Evolutionary conservation across 1,140 invertebrate species (phyloP), one percentile per base, ranked within the genome.

Genomic region (Gerris buenoi): DNA sequence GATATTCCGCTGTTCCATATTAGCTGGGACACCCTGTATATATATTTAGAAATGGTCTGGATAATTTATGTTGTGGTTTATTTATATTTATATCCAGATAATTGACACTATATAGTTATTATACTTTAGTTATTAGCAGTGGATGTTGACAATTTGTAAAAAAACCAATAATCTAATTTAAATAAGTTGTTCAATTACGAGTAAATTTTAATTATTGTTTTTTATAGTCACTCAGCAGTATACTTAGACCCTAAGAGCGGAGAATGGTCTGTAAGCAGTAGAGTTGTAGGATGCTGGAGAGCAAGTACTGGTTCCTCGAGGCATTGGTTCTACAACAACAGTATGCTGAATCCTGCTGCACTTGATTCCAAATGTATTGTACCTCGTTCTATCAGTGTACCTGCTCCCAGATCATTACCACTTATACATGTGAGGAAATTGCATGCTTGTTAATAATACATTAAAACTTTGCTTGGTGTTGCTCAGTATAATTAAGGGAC

Each of bases 301-400:
- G 33, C 33, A 5, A 46, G 33, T 18, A 46, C 33, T 46, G 61
- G 46, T 58, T 25, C 23, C 25, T 57, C 65, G 57, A 68, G 67
- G 15, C 76, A 78, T 65, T 79, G 77, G 74, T 75, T 75, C 71
- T 76, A 77, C 66, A 77, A 73, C 65, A 73, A 65, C 29, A 70
- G 69, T 57, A 68, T 68, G 26, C 65, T 71, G 3, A 69, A 69
- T 57, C 65, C 70, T 29, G 68, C 66, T 18, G 64, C 63, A 1
- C 65, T 69, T n/a, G 68, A 68, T 23, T 28, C 33, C 18, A 59
- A 65, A 25, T 67, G 63, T 63, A 64, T 46, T 33, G 67, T 72
- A 3, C 71, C 73, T 3, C 66, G 69, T 25, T 72, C 70, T 23
- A 60, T 71, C 23, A 73, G 70, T 67, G 69, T 71, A 28, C 71